A percentile compares a stretch with the other conserved stretches of the same genome.
phyloP scores from a whole-genome alignment of 2,888 invertebrate genomes.

The Eueremaeus valkanovi region DNA sequence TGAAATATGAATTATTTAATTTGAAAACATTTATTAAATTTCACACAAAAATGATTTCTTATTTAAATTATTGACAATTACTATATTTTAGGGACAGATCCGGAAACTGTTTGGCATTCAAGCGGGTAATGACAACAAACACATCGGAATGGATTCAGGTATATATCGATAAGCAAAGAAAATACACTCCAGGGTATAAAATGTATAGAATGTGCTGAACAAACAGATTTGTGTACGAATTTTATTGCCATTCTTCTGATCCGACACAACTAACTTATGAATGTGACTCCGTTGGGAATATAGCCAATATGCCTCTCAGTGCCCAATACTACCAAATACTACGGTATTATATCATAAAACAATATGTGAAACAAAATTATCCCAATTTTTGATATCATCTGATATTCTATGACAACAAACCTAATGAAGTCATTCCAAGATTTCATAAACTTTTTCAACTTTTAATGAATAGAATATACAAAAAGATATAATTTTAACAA shows the following conservation, averaged over 20 bases:
- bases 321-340: no score
- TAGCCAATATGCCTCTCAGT: no score
- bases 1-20: background rate
- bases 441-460: no score
- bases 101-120: background rate
- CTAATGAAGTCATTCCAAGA: no score
- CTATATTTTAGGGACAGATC: background rate
- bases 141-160: slow-evolving; percentile 26
- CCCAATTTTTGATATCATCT: no score
- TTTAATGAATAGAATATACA: no score
- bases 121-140: slow-evolving; percentile 11
- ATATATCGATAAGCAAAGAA: slow-evolving; percentile 29
- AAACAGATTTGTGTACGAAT: slow-evolving; percentile 29
- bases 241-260: slow-evolving; percentile 11
- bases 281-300: background rate
- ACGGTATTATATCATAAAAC: background rate
- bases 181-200: slow-evolving; percentile 10
- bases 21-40: background rate
- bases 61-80: slow-evolving; percentile 12
- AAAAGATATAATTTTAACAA: no score
- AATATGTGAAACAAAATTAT: slow-evolving; percentile 20
- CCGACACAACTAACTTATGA: background rate
- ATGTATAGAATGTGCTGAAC: slow-evolving; percentile 8
- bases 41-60: background rate
- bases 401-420: no score